Base-by-base conservation (phyloP, 1,140 invertebrate species). In the Bombyx mandarina region DNA sequence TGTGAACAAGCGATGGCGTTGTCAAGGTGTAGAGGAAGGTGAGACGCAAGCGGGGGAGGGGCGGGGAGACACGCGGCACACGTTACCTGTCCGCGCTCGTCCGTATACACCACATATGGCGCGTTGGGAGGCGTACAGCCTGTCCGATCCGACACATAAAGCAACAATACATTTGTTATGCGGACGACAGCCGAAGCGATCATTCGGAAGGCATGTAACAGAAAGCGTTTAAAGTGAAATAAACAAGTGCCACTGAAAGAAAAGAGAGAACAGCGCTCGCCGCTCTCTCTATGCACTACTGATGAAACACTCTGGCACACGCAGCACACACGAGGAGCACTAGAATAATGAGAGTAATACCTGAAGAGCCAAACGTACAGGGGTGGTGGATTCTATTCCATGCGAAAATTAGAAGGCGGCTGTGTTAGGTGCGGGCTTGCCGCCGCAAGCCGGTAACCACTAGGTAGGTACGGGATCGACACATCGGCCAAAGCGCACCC, bases 41-140 rank as follows among this genome's bases (percentile, higher is more conserved):
- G 26, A 50, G 49, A 26, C 48, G 46, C 22, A 49, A 53, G 43
- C 43, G 54, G 10, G 58, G 45, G 49, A 9, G 53, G 63, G 9
- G 60, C 64, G 60, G 42, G 26, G 71, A 50, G 69, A 65, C 78
- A 79, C 75, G 75, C 80, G 79, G 75, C 79, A 84, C 80, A 62
- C 77, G 76, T 86, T 96, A 97, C 96, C 95, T 97, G 95, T 92
- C 94, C 95, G 91, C 95, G 94, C 88, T 94, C 94, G 91, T 97
- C 95, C 91, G 95, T 96, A 93, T 97, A 97, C 91, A 95, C 93
- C 90, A 97, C 95, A 92, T 93, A 96, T 89, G 94, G 93, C 90
- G 94, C 94, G 90, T 96, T 97, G 83, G 94, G 92, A 86, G 95
- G 91, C 90, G 83, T 82, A 74, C 79, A 85, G 78, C 83, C 86